These are phyloP conservation scores for Netelia fuscicornis DNA, from an alignment of 2,888 invertebrate genomes.

Conservation along the genomic window DNA sequence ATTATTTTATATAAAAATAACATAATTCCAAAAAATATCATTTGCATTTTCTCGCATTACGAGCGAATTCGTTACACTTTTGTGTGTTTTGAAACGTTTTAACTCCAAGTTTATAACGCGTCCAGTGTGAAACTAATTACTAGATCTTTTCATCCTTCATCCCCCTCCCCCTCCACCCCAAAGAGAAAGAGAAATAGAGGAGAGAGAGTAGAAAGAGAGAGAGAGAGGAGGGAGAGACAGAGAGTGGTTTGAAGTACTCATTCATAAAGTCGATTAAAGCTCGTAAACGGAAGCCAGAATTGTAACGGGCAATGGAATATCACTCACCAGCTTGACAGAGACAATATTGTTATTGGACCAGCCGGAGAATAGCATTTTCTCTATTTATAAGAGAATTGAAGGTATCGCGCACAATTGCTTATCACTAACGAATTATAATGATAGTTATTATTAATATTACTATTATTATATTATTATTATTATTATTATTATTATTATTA, in stretches of 20 bases:
- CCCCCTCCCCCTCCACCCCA: no score
- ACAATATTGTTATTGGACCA: conserved; percentile 2
- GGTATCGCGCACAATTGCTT: not conserved
- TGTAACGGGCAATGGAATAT: not conserved
- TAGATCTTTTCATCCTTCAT: no score
- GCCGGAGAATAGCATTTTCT: not conserved
- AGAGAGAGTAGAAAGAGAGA: not conserved
- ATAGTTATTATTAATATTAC: not conserved
- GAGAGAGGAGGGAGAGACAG: not conserved
- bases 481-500: not conserved
- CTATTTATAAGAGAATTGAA: not conserved
- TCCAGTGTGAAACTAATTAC: no score
- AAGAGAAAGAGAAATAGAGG: no score
- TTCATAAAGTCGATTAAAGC: not conserved
- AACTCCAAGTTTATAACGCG: no score
- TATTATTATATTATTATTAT: not conserved
- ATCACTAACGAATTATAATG: not conserved
- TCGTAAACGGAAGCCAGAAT: not conserved
- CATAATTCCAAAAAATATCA: not conserved
- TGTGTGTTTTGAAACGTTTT: not conserved
- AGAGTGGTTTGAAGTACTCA: not conserved
- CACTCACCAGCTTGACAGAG: conserved; percentile 7
- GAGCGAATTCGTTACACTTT: not conserved
- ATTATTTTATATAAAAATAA: not conserved
- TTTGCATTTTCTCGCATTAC: not conserved